Evolutionary conservation across 1,140 invertebrate species (phyloP).

Genomic region (Drosophila equinoxialis): DNA sequence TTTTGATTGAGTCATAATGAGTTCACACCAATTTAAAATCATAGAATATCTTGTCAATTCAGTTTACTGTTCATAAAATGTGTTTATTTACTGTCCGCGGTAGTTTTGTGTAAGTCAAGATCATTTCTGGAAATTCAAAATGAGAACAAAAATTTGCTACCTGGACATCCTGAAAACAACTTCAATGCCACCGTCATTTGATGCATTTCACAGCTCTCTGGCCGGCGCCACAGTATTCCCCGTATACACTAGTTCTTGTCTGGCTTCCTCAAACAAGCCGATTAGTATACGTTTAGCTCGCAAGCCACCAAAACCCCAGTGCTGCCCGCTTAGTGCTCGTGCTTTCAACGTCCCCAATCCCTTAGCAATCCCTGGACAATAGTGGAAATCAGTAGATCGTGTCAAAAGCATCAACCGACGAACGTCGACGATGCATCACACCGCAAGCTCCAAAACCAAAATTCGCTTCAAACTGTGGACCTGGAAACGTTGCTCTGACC

Average conservation of each 20-base stretch:
- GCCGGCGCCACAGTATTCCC: not conserved
- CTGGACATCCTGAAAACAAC: not conserved
- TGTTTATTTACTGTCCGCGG: too few species aligned
- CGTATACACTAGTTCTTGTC: not conserved
- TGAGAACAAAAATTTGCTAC: not conserved
- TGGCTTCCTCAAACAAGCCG: slow-evolving; percentile 58
- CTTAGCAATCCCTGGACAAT: slow-evolving; percentile 13
- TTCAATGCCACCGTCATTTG: slow-evolving; percentile 35
- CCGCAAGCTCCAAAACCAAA: slow-evolving; percentile 58
- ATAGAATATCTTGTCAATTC: not conserved
- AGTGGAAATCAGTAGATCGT: slow-evolving; percentile 67
- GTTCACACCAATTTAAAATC: not conserved
- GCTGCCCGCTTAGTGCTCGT: slow-evolving; percentile 12
- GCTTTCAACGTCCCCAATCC: not conserved
- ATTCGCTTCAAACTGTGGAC: slow-evolving; percentile 32
- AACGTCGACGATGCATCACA: slow-evolving; percentile 23
- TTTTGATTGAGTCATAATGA: slow-evolving; percentile 1
- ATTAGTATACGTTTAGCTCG: slow-evolving; percentile 70
- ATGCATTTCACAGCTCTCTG: slow-evolving; percentile 37
- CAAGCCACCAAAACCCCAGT: slow-evolving; percentile 25
- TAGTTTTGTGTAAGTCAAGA: not conserved
- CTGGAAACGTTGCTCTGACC: slow-evolving; percentile 34
- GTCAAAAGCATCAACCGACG: slow-evolving; percentile 75
- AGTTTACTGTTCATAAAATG: too few species aligned
- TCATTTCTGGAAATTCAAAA: not conserved